These are phyloP conservation scores for Amphipyra tragopoginis DNA, from an alignment of 2,888 invertebrate genomes.

Conservation along the genomic window DNA sequence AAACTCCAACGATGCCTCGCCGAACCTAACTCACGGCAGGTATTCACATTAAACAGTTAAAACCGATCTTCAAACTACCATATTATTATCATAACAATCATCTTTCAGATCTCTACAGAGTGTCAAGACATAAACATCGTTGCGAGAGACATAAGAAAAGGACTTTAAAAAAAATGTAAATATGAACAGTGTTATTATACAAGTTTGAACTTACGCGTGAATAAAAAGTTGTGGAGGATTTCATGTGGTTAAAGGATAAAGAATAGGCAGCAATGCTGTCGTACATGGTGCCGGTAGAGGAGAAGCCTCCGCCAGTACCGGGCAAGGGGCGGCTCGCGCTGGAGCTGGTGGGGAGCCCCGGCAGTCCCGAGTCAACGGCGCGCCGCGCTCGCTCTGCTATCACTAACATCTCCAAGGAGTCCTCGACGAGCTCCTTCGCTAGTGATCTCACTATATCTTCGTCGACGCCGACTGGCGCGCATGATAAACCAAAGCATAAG, in stretches of 20 bases:
- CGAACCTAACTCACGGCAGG: conserved; percentile 19
- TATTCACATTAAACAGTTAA: conserved; percentile 25
- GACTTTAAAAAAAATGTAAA: conserved; percentile 34
- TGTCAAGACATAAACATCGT: conserved; percentile 50
- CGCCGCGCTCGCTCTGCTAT: conserved; percentile 67
- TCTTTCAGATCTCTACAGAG: conserved; percentile 75
- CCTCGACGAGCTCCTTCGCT: conserved; percentile 93
- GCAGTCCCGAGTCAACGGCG: conserved; percentile 78
- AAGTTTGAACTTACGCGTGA: conserved; percentile 49
- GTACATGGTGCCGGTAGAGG: conserved; percentile 94
- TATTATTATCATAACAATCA: conserved; percentile 48
- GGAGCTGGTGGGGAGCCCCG: conserved; percentile 82
- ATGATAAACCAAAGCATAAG: conserved; percentile 92
- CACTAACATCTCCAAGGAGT: conserved; percentile 91
- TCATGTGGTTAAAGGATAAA: conserved; percentile 50
- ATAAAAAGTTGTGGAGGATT: conserved; percentile 39
- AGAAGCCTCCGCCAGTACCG: conserved; percentile 92
- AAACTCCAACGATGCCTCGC: no score
- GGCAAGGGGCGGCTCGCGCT: conserved; percentile 88
- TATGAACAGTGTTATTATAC: conserved; percentile 48
- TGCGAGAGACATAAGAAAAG: conserved; percentile 34
- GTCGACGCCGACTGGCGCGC: conserved; percentile 90
- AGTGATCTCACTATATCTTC: conserved; percentile 91
- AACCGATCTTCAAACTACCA: conserved; percentile 19
- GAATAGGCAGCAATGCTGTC: conserved; percentile 91